A percentile compares a stretch with the other conserved stretches of the same genome.
Evolutionary conservation across 2,797 vertebrate genomes (phyloP).

Genomic region (Neosilurus hyrtlii): DNA sequence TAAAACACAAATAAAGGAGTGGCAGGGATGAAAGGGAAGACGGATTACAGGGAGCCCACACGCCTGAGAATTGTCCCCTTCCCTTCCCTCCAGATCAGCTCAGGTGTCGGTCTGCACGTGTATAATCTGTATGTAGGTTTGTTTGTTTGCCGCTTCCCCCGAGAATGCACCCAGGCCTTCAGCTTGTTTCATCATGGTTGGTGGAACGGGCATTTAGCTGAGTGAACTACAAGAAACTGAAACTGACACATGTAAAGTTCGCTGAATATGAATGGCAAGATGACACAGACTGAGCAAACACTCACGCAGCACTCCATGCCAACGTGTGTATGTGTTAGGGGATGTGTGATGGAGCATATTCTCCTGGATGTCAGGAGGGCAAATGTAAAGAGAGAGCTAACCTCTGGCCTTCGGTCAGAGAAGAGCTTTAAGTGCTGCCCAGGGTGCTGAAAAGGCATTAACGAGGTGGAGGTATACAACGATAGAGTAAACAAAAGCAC

Average conservation of each 20-base stretch:
- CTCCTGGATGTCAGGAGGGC: constrained; percentile 28
- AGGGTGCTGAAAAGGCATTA: constrained; percentile 31
- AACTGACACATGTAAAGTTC: constrained; percentile 39
- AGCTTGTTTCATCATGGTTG: constrained; percentile 25
- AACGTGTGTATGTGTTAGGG: constrained; percentile 10
- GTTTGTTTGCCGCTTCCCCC: constrained; percentile 42
- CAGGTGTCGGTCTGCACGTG: constrained; percentile 36
- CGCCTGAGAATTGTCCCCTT: constrained; percentile 69
- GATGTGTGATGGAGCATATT: constrained; percentile 29
- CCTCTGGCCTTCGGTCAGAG: constrained; percentile 42
- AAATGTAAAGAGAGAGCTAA: constrained; percentile 41
- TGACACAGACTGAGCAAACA: constrained; percentile 33
- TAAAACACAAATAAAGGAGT: constrained; percentile 82
- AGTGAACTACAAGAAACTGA: constrained; percentile 14
- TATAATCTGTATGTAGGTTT: constrained; percentile 37
- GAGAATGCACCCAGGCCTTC: constrained; percentile 11
- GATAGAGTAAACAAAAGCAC: constrained; percentile 33
- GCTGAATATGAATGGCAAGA: constrained; percentile 29
- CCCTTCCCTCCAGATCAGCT: constrained; percentile 34
- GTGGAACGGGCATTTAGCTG: constrained; percentile 46
- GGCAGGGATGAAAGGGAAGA: constrained; percentile 69
- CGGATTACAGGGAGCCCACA: constrained; percentile 70
- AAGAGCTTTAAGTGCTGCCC: constrained; percentile 27
- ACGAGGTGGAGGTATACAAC: constrained; percentile 42
- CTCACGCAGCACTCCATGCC: neutral